Percentiles rank a stretch among this genome's conserved stretches.
Conservation (phyloP, 1,140 invertebrate genomes). For the Panulirus ornatus region DNA sequence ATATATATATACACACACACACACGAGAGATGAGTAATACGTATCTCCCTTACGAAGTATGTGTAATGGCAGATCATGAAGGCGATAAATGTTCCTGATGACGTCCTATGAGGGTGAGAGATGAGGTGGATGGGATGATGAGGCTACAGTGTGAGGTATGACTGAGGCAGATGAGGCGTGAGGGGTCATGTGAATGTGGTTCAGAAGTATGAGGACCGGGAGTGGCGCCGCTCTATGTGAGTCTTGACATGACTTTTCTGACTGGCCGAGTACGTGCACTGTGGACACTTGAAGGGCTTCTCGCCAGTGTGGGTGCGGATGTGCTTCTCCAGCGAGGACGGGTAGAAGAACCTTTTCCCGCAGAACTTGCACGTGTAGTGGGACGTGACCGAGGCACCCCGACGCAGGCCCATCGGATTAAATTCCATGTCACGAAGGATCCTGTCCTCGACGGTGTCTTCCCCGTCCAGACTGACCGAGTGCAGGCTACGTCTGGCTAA, state of each 20-base stretch:
- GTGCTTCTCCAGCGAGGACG: constrained; percentile 85
- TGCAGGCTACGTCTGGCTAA: constrained; percentile 47
- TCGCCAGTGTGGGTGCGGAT: constrained; percentile 93
- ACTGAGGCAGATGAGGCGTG: too few species aligned
- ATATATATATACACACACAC: constrained; percentile 19
- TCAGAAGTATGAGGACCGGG: constrained; percentile 10
- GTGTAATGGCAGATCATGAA: too few species aligned
- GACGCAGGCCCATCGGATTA: neutral
- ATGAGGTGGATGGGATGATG: too few species aligned
- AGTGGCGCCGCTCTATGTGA: constrained; percentile 56
- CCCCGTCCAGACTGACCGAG: constrained; percentile 19
- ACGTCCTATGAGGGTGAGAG: too few species aligned
- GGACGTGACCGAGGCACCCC: neutral
- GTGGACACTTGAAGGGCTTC: constrained; percentile 90
- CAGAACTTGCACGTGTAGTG: constrained; percentile 66
- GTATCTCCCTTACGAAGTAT: too few species aligned
- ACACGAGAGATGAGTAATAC: too few species aligned
- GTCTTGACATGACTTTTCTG: constrained; percentile 70
- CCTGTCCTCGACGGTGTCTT: constrained; percentile 33
- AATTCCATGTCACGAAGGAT: constrained; percentile 51
- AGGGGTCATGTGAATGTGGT: too few species aligned
- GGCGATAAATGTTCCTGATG: too few species aligned
- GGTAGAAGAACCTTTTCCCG: constrained; percentile 70
- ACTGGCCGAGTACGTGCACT: constrained; percentile 80
- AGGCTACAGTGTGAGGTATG: too few species aligned